Conservation (phyloP, 2,888 invertebrate species). For the Aphodius sticticus region DNA sequence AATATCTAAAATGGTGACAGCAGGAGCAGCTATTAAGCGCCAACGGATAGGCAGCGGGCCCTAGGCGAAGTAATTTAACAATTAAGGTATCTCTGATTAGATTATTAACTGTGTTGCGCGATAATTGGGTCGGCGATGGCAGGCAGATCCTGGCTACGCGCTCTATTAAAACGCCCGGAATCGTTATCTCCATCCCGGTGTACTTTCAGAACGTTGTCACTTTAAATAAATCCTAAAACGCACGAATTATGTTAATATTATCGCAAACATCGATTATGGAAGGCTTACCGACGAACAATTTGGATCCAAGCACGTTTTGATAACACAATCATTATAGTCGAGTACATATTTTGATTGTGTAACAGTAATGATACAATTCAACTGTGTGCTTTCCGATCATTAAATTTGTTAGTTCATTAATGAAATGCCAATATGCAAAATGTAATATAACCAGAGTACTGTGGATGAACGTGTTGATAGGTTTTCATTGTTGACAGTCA, state of each 20-base stretch:
- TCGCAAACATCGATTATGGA: too few relatives aligned
- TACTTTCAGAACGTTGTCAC: background rate
- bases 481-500: too few relatives aligned
- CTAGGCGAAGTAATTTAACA: background rate
- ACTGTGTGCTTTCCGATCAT: background rate
- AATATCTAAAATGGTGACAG: background rate
- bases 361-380: background rate
- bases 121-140: background rate
- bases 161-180: background rate
- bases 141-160: background rate
- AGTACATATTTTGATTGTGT: background rate
- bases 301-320: too few relatives aligned
- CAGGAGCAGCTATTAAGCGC: background rate
- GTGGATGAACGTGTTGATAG: too few relatives aligned
- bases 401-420: background rate
- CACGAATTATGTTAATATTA: too few relatives aligned
- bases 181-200: background rate
- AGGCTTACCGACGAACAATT: too few relatives aligned
- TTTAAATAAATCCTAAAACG: background rate
- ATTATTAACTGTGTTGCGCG: conserved; percentile 4
- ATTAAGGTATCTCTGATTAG: conserved; percentile 4
- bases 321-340: too few relatives aligned
- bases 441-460: background rate
- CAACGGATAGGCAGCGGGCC: background rate
- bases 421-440: background rate